Evolutionary conservation across 2,113 vertebrate species (phyloP), one percentile per base, ranked within the genome.

Genomic region (Xerus inauris): DNA sequence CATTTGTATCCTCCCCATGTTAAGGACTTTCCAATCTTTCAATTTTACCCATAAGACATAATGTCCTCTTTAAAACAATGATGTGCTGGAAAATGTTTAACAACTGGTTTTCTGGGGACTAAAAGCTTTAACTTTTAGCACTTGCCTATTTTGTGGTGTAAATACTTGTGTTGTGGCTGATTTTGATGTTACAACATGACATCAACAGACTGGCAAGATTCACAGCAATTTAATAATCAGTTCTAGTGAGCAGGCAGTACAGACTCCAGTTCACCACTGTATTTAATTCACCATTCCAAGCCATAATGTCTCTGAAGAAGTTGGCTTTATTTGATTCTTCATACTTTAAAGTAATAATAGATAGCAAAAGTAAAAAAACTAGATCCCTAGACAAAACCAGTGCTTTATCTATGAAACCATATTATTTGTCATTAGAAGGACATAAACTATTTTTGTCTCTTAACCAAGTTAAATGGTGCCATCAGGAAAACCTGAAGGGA

Each of bases 381-480:
- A 73, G 67, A 91, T 88, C 82, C 85, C 59, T 47, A 85, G 45
- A 57, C 2, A 35, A 75, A 95, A 40, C 32, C 57, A 71, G 38
- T 22, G 59, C n/a, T 93, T 88, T 49, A 93, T 65, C 84, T 76
- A 62, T 59, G 62, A 77, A 96, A 94, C 73, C 89, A 85, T 69
- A 57, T n/a, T 81, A 72, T 81, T 72, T 80, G 75, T 65, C 72
- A 57, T 62, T 47, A 62, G 51, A 54, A 73, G 82, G 77, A 86
- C 5, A n/a, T 10, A 20, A 83, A 62, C n/a, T 85, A 81, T 67
- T 79, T 88, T 71, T 87, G 65, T 64, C 59, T 81, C 51, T 67
- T 90, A 59, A 94, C 62, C 35, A 85, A 91, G 45, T 77, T 67
- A 94, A 92, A 82, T 12, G 2, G 14, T 76, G 32, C 67, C 65